These are phyloP conservation scores for Cichladusa arquata DNA, from an alignment of 2,113 vertebrate species.

Conservation along the genomic window DNA sequence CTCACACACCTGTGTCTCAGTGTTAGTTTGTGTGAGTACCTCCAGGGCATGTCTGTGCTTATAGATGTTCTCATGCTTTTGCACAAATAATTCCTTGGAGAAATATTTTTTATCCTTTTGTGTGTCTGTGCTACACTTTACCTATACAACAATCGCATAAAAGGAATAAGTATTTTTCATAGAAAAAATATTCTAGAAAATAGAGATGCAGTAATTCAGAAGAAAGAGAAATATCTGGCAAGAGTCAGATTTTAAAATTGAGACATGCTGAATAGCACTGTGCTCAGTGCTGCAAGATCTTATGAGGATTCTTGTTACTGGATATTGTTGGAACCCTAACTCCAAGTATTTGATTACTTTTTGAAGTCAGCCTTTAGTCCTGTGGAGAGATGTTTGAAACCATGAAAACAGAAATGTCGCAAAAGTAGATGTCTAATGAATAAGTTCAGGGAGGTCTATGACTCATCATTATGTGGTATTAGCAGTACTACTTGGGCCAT, in stretches of 20 bases:
- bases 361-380: constrained; percentile 8
- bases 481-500: not conserved
- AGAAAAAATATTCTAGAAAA: not conserved
- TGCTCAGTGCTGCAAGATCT: not conserved
- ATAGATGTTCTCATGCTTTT: not conserved
- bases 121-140: not conserved
- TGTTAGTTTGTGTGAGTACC: not conserved
- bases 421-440: constrained; percentile 27
- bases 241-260: not conserved
- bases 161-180: not conserved
- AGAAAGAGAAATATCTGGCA: not conserved
- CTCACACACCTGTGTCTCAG: not conserved
- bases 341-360: not conserved
- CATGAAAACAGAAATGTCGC: not conserved
- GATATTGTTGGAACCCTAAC: not conserved
- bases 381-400: not conserved
- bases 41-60: not conserved
- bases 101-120: not conserved
- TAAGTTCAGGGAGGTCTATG: not conserved
- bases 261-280: not conserved
- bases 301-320: not conserved
- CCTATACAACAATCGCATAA: not conserved
- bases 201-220: not conserved
- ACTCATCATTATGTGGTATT: not conserved
- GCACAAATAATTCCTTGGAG: not conserved